Evolutionary conservation across 2,888 invertebrate genomes (phyloP), one percentile per base, ranked within the genome.

Genomic region (Diogma glabrata): DNA sequence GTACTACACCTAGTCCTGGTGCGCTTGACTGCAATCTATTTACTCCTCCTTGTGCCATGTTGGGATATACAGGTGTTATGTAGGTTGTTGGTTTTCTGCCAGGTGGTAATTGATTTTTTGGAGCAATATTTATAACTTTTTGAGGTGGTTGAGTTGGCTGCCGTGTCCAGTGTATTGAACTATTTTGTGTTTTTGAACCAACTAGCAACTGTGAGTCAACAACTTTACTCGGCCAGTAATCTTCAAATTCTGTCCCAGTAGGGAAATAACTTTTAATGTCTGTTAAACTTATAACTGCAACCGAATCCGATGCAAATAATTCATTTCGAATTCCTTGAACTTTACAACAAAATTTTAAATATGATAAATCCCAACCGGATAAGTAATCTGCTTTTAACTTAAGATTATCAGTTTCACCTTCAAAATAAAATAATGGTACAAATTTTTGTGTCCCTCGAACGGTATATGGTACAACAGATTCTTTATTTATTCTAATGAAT

Each of bases 291-390:
- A 92, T 91, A 61, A 91, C 91, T 51, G 87, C 85, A 69, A 91
- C 91, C 9, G 87, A 87, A 64, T 91, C 90, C 74, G 87, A 88
- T 17, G 89, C 87, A 70, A 92, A 91, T 53, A 92, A 71, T 72
- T 92, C 91, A 64, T 90, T 91, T 57, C 91, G 75, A 59, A 92
- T 91, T 49, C 91, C 91, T 71, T 91, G 91, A 57, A 93, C 91
- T 72, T 91, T 92, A 71, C 92, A 92, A 71, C 92, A 92, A 69
- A 93, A 91, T 70, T 92, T 92, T 57, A 93, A 74, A 69, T 93
- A 93, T 0, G 91, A 88, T 58, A 92, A 72, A 70, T 92, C 91
- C 93, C 92, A 93, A 54, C 90, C 90, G 63, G 87, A 87, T 30
- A 92, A 71, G 67, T 87, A 84, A 62, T 89, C 87, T 3, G 91